A percentile compares a stretch with the other conserved stretches of the same genome.
phyloP scores from a whole-genome alignment of 2,113 vertebrate species.

The Tinamus guttatus region DNA sequence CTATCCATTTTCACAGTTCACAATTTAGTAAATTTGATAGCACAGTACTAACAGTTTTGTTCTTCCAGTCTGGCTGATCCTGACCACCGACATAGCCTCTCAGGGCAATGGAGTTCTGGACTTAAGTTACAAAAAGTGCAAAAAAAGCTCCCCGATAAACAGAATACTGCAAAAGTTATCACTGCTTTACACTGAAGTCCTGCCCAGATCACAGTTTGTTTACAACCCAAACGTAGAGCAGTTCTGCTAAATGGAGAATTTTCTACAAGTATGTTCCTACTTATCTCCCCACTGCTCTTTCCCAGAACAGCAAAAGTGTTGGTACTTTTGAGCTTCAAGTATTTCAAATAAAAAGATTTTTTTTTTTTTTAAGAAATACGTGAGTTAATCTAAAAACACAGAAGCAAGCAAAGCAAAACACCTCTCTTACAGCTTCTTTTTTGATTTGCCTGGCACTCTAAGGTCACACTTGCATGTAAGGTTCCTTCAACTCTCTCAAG shows the following conservation, averaged over 20 bases:
- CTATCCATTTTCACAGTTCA: background rate
- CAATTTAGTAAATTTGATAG: background rate
- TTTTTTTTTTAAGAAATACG: too few species aligned
- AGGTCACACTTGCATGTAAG: background rate
- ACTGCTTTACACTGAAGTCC: background rate
- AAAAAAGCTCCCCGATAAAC: background rate
- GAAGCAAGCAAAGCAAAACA: background rate
- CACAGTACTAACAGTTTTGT: background rate
- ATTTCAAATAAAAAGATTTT: too few species aligned
- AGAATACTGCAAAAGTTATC: background rate
- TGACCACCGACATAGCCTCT: background rate
- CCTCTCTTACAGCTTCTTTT: background rate
- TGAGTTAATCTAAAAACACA: background rate
- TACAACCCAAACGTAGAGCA: background rate
- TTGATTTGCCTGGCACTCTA: background rate
- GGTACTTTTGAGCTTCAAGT: too few species aligned
- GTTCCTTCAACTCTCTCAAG: background rate
- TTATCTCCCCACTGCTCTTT: background rate
- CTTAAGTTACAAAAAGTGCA: accelerated
- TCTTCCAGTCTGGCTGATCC: background rate
- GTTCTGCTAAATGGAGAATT: background rate
- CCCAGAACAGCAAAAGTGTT: too few species aligned
- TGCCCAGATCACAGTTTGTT: background rate
- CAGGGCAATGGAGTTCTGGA: background rate
- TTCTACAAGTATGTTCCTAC: background rate